Evolutionary conservation across 1,140 invertebrate species (phyloP).

Genomic region (Panagrolaimus sp.): DNA sequence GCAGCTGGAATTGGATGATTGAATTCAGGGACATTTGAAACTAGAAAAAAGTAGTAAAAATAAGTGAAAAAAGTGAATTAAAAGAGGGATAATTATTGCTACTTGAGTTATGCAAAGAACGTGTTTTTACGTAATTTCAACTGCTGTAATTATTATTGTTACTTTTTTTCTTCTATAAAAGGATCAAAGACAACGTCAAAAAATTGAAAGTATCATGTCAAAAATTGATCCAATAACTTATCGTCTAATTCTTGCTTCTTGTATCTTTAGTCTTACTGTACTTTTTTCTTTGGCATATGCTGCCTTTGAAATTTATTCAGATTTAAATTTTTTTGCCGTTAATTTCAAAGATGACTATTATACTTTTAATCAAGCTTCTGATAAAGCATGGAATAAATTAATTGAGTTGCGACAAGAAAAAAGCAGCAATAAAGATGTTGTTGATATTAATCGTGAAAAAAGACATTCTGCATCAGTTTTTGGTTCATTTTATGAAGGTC

Average conservation of each 20-base stretch:
- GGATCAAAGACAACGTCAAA: background rate
- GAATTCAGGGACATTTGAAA: background rate
- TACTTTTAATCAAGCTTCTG: background rate
- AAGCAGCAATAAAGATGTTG: background rate
- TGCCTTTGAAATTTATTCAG: background rate
- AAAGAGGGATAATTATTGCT: too few relatives aligned
- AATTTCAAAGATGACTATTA: background rate
- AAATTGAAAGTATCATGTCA: background rate
- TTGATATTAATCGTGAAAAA: slow-evolving; percentile 3
- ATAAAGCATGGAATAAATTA: background rate
- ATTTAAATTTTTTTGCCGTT: background rate
- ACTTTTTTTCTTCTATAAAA: background rate
- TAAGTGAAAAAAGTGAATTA: slow-evolving; percentile 6
- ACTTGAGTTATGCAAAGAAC: too few relatives aligned
- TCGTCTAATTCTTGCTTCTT: background rate
- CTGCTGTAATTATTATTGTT: background rate
- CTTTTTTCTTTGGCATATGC: background rate
- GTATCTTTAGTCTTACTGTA: background rate
- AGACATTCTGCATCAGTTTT: background rate
- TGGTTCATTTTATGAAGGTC: background rate
- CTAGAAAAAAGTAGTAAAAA: background rate
- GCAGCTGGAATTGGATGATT: background rate
- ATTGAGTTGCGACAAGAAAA: background rate
- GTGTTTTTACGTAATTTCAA: background rate
- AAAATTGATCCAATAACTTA: background rate